Conservation (phyloP, 2,797 vertebrate species). For the Ctenosaura bakeri region DNA sequence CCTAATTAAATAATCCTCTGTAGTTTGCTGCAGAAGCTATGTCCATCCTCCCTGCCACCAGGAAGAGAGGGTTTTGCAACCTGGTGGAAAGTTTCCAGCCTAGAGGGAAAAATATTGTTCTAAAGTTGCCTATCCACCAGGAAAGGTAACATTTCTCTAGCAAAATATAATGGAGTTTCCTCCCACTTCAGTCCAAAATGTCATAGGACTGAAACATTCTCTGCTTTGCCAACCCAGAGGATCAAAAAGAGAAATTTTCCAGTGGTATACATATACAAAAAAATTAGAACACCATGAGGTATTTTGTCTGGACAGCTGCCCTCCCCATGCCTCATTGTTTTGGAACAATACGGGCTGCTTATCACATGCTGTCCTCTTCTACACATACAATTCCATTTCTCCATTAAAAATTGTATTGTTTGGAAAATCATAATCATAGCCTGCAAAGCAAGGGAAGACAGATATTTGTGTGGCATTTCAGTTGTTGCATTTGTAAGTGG, state of each 20-base stretch:
- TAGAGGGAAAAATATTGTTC: background rate
- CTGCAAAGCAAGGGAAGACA: conserved; percentile 25
- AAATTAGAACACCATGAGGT: conserved; percentile 27
- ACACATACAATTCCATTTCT: conserved; percentile 27
- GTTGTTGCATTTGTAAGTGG: background rate
- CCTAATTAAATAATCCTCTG: background rate
- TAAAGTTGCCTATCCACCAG: conserved; percentile 29
- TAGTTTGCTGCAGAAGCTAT: background rate
- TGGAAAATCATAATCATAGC: conserved; percentile 15
- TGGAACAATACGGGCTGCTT: conserved; percentile 33
- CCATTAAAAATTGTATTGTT: conserved; percentile 35
- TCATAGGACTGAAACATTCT: conserved; percentile 14
- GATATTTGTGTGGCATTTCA: conserved; percentile 31
- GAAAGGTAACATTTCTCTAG: conserved; percentile 21
- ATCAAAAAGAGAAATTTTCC: conserved; percentile 30
- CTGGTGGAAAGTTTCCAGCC: background rate
- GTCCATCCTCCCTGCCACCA: background rate
- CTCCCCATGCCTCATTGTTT: conserved; percentile 39
- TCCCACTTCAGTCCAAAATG: background rate
- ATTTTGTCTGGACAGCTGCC: conserved; percentile 40
- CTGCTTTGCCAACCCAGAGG: background rate
- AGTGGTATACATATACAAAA: background rate
- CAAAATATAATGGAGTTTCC: background rate
- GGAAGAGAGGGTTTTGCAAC: background rate
- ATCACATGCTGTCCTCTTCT: conserved; percentile 26